phyloP scores from a whole-genome alignment of 37 sponge, comb jelly and placozoan species.

The Beroe forskalii region DNA sequence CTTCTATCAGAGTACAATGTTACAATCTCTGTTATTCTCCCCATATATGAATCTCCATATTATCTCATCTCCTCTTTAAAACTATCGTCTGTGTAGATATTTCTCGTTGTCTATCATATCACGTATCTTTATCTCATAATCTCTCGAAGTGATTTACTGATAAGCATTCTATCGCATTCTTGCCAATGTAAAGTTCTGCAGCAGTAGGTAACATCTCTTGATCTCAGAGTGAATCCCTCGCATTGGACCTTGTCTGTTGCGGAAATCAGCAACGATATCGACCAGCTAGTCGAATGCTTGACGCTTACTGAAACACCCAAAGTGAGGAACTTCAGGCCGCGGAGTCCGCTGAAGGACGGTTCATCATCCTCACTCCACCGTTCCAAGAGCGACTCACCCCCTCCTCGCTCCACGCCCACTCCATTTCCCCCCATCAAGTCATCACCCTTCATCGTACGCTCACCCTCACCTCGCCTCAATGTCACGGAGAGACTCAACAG shows the following conservation, averaged over 20 bases:
- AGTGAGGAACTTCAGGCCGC: background rate
- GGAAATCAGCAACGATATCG: slow-evolving; percentile 57
- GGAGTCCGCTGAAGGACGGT: background rate
- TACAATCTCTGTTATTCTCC: no score
- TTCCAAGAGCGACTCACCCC: background rate
- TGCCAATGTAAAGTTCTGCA: no score
- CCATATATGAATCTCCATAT: no score
- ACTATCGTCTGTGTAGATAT: no score
- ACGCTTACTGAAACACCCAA: background rate
- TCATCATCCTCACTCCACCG: background rate
- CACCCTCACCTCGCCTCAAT: slow-evolving; percentile 11
- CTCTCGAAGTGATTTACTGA: no score
- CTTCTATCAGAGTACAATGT: no score
- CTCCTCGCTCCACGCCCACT: background rate
- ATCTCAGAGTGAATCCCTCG: background rate
- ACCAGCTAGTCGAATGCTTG: slow-evolving; percentile 32
- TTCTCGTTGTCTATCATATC: no score
- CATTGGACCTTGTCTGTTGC: slow-evolving; percentile 48
- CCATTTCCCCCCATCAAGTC: background rate
- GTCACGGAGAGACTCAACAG: background rate
- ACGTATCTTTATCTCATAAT: no score
- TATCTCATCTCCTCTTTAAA: no score
- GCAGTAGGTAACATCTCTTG: background rate
- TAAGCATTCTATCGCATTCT: no score
- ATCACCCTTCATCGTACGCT: background rate